Base-by-base conservation (phyloP, 2,888 invertebrate genomes). In the Heteromyza rotundicornis region DNA sequence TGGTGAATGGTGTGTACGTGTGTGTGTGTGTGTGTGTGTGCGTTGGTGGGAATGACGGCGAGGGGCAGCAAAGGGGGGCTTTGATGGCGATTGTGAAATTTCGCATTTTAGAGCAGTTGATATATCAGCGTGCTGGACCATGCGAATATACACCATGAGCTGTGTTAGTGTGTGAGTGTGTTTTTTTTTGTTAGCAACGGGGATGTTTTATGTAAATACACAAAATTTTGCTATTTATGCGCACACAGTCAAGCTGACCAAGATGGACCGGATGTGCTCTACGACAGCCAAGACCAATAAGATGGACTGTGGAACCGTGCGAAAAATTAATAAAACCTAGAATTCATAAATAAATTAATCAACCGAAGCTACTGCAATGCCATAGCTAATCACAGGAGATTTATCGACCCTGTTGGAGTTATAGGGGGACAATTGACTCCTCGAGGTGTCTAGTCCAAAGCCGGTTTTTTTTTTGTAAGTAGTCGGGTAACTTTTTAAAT, bases 31-130 rank as follows among this genome's bases (percentile, higher is more conserved):
- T 53, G 23, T 22, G 20, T 47, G 57, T 47, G 57, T 24, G 40
- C 51, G 12, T 24, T 24, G 27, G 17, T 2, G 17, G 17, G 23
- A 10, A 50, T 23, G 23, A 50, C 14, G 47, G 16, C 5, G 22
- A 17, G 16, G 47, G 40, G 40, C 12, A 32, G 32, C 32, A 32
- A 8, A 27, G 40, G 40, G 3, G 40, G 5, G 24, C 10, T 27
- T 61, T 53, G 58, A 61, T 64, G 76, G 74, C 72, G 78, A 76
- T 77, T 79, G 74, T 73, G 72, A 79, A 78, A 77, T 77, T 75
- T 76, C 70, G 71, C 75, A 79, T 74, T 75, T 77, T 76, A 71
- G 71, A 78, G 74, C 75, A 75, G 24, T 64, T 60, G 55, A 56
- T 59, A 50, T 54, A 61, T 44, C 59, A 63, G 23, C 49, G 52